These are phyloP conservation scores for Coregonus suidteri DNA, from an alignment of 2,797 vertebrate genomes.

Conservation along the genomic window DNA sequence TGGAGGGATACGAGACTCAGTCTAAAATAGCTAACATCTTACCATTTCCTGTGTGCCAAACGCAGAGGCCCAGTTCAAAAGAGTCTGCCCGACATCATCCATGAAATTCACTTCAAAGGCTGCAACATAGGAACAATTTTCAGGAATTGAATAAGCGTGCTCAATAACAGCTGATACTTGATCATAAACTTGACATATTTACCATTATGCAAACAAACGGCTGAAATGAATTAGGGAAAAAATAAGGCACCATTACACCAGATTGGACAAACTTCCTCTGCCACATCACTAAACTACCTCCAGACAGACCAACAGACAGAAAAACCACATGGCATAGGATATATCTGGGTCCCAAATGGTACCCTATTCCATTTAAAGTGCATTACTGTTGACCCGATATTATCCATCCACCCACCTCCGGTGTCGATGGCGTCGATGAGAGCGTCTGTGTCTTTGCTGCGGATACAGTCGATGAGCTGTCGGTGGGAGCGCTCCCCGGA, in stretches of 20 bases:
- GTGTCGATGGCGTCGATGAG: conserved; percentile 99
- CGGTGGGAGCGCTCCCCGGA: conserved; percentile 97
- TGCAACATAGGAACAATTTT: conserved; percentile 46
- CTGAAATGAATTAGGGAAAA: no score
- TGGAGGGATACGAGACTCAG: background rate
- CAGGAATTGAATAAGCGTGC: no score
- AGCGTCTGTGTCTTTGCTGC: conserved; percentile 98
- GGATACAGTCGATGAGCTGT: conserved; percentile 98
- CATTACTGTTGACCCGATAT: background rate
- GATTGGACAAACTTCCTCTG: no score
- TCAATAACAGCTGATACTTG: no score
- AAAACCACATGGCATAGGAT: no score
- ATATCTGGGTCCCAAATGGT: no score
- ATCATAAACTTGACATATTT: no score
- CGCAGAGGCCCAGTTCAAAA: conserved; percentile 98
- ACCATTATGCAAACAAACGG: no score
- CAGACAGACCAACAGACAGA: no score
- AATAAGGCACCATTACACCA: no score
- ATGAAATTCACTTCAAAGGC: conserved; percentile 99
- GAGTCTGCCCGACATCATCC: conserved; percentile 98
- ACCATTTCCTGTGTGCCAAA: conserved; percentile 99
- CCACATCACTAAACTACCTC: no score
- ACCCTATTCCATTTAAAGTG: background rate
- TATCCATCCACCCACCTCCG: conserved; percentile 78
- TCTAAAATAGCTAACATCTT: conserved; percentile 13